A percentile compares a stretch with the other conserved stretches of the same genome.
These are phyloP conservation scores for Idris sp. DNA, from an alignment of 1,140 invertebrate genomes.

Conservation along the genomic window DNA sequence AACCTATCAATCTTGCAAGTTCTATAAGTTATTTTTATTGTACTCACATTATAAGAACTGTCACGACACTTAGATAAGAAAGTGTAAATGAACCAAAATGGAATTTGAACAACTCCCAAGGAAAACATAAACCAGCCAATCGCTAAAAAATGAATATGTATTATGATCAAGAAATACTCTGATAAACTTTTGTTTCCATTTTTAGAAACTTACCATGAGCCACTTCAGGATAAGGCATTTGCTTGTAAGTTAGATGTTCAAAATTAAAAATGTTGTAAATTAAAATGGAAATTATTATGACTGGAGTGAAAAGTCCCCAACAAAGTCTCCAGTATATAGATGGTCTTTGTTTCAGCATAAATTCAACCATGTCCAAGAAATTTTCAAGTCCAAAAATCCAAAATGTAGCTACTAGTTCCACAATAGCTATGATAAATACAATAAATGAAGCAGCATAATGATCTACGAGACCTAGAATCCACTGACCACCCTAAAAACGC, in stretches of 20 bases:
- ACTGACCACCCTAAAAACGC: conserved; percentile 73
- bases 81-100: conserved; percentile 79
- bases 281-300: conserved; percentile 84
- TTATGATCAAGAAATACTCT: no score
- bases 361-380: conserved; percentile 82
- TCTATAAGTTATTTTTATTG: not conserved
- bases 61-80: conserved; percentile 71
- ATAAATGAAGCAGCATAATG: conserved; percentile 81
- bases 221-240: conserved; percentile 74
- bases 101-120: conserved; percentile 80
- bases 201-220: conserved; percentile 75
- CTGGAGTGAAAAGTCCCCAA: conserved; percentile 87
- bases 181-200: no score
- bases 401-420: conserved; percentile 84
- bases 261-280: conserved; percentile 81
- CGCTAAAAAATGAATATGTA: conserved; percentile 67
- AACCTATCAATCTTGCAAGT: no score
- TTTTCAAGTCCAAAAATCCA: conserved; percentile 82
- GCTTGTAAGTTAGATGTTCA: conserved; percentile 77
- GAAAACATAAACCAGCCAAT: conserved; percentile 80
- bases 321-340: conserved; percentile 88
- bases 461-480: conserved; percentile 71
- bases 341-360: conserved; percentile 85
- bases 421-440: conserved; percentile 70
- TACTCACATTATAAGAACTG: conserved; percentile 60